A percentile compares a stretch with the other conserved stretches of the same genome.
phyloP scores from a whole-genome alignment of 2,888 invertebrate genomes.

The Plagodis pulveraria region DNA sequence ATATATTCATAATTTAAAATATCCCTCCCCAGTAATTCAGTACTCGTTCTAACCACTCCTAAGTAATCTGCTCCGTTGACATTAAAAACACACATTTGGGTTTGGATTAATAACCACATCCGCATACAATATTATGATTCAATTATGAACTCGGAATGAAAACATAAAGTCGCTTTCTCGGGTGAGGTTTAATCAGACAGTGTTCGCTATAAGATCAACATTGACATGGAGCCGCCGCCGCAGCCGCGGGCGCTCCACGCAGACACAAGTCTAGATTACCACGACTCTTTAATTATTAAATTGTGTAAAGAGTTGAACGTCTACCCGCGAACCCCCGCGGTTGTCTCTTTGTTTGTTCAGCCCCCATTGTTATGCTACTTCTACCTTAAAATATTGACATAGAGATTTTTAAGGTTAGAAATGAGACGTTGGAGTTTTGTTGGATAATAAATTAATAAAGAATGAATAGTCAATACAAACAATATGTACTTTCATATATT shows the following conservation, averaged over 20 bases:
- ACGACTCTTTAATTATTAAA: slow-evolving; percentile 74
- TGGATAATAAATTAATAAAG: slow-evolving; percentile 17
- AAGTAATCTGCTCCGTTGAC: slow-evolving; percentile 25
- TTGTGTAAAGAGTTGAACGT: slow-evolving; percentile 76
- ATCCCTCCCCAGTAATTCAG: slow-evolving; percentile 2
- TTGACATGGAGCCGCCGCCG: slow-evolving; percentile 51
- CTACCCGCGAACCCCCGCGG: slow-evolving; percentile 42
- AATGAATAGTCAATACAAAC: slow-evolving; percentile 5
- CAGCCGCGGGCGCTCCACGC: slow-evolving; percentile 36
- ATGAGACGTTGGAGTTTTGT: slow-evolving; percentile 12
- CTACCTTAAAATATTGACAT: slow-evolving; percentile 57
- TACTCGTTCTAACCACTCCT: slow-evolving; percentile 3
- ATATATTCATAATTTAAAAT: too few species aligned
- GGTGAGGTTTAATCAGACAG: slow-evolving; percentile 67
- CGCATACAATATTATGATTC: slow-evolving; percentile 62
- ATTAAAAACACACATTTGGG: slow-evolving; percentile 26
- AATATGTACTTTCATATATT: background rate
- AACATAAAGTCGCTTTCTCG: slow-evolving; percentile 52
- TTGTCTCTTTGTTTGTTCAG: slow-evolving; percentile 62
- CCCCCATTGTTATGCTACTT: slow-evolving; percentile 40
- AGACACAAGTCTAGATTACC: slow-evolving; percentile 61
- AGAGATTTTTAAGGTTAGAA: slow-evolving; percentile 36
- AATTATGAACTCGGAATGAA: slow-evolving; percentile 65
- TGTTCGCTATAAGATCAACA: slow-evolving; percentile 66
- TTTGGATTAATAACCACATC: slow-evolving; percentile 36